Conservation (phyloP, 2,113 vertebrate species). For the Barnardius zonarius region DNA sequence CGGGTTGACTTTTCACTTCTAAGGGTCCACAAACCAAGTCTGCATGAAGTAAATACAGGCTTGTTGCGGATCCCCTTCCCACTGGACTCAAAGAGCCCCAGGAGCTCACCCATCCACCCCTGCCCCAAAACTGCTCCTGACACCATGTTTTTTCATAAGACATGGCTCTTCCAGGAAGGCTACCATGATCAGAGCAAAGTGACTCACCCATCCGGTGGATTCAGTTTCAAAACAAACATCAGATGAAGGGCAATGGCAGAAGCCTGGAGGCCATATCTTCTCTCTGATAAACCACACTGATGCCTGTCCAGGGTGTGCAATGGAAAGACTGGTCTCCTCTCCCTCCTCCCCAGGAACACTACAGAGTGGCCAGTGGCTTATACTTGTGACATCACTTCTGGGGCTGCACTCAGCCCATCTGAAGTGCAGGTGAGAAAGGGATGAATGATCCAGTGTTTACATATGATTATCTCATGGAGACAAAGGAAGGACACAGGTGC, state of each 20-base stretch:
- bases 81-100: neutral
- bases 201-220: neutral
- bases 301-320: accelerated
- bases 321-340: neutral
- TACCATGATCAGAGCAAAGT: neutral
- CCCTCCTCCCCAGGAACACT: neutral
- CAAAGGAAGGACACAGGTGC: neutral
- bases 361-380: accelerated
- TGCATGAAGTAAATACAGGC: neutral
- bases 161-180: neutral
- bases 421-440: neutral
- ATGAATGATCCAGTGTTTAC: neutral
- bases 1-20: neutral
- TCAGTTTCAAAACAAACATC: neutral
- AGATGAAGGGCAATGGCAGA: neutral
- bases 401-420: neutral
- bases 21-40: neutral
- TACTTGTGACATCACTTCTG: neutral
- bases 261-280: neutral
- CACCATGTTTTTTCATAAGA: neutral
- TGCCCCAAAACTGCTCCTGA: neutral
- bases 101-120: neutral
- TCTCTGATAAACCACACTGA: accelerated
- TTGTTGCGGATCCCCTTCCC: neutral
- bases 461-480: neutral